A percentile compares a stretch with the other conserved stretches of the same genome.
Evolutionary conservation across 2,888 invertebrate genomes (phyloP).

Genomic region (Lottia scabra): DNA sequence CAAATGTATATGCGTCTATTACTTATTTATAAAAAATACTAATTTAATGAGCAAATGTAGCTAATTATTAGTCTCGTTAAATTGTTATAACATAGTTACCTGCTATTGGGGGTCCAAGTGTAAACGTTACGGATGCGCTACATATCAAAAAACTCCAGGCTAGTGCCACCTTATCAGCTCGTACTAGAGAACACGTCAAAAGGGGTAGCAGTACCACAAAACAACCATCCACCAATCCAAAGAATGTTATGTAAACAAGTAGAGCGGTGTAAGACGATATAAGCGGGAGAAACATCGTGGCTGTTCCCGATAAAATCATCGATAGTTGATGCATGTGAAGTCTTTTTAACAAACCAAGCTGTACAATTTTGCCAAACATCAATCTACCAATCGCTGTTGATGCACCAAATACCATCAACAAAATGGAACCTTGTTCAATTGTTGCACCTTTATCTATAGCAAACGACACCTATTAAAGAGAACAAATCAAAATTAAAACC

Average conservation of each 20-base stretch:
- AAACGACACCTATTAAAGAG: slow-evolving; percentile 47
- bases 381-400: slow-evolving; percentile 52
- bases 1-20: too few species aligned
- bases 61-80: too few species aligned
- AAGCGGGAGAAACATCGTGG: slow-evolving; percentile 54
- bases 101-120: slow-evolving; percentile 57
- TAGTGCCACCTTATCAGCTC: slow-evolving; percentile 46
- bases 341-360: slow-evolving; percentile 44
- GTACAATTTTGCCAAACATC: slow-evolving; percentile 54
- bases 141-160: slow-evolving; percentile 59
- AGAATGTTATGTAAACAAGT: slow-evolving; percentile 23
- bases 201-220: slow-evolving; percentile 57
- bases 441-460: slow-evolving; percentile 49
- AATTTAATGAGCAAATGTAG: too few species aligned
- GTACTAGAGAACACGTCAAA: slow-evolving; percentile 47
- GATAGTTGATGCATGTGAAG: slow-evolving; percentile 58
- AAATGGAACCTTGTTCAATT: slow-evolving; percentile 44
- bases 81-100: slow-evolving; percentile 39
- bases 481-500: too few species aligned
- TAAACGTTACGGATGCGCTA: slow-evolving; percentile 52
- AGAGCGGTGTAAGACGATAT: slow-evolving; percentile 46
- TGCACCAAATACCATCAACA: slow-evolving; percentile 52
- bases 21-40: too few species aligned
- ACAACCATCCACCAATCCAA: slow-evolving; percentile 60
- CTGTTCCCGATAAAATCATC: slow-evolving; percentile 54